phyloP scores from a whole-genome alignment of 1,140 invertebrate genomes.

The Aphelinus certus region DNA sequence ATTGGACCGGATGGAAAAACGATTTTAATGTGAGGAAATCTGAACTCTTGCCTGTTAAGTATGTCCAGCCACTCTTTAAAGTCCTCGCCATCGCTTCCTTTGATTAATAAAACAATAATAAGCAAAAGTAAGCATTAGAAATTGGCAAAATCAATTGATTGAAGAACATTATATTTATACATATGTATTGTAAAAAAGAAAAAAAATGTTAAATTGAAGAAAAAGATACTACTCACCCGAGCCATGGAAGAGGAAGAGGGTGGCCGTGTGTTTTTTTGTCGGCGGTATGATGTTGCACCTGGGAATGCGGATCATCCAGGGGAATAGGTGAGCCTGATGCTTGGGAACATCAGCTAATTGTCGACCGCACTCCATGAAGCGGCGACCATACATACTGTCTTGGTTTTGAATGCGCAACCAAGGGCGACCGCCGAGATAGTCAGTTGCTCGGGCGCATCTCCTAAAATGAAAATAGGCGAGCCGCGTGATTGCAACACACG shows the following conservation, averaged over 20 bases:
- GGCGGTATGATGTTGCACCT: slow-evolving; percentile 51
- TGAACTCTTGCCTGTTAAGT: slow-evolving; percentile 68
- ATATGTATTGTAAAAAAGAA: not conserved
- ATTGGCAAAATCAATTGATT: not conserved
- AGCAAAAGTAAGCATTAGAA: slow-evolving; percentile 7
- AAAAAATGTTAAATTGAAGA: too few species aligned
- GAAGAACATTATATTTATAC: not conserved
- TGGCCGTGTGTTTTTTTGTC: slow-evolving; percentile 62
- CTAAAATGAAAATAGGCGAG: too few species aligned
- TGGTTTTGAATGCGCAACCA: too few species aligned
- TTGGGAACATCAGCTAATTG: too few species aligned
- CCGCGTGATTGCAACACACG: too few species aligned
- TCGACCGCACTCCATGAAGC: too few species aligned
- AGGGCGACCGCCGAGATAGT: too few species aligned
- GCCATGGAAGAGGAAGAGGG: slow-evolving; percentile 72
- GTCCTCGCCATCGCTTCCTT: slow-evolving; percentile 72
- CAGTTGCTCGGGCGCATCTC: too few species aligned
- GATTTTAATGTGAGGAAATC: slow-evolving; percentile 75
- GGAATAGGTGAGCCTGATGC: not conserved
- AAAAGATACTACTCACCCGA: slow-evolving; percentile 63
- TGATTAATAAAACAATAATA: slow-evolving; percentile 42
- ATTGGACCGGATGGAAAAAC: slow-evolving; percentile 77
- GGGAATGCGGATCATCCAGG: slow-evolving; percentile 27
- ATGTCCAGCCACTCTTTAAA: slow-evolving; percentile 73
- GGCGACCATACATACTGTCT: too few species aligned